These are phyloP conservation scores for Actinostola sp. DNA, from an alignment of 92 coral and sea anemone species.

Conservation along the genomic window DNA sequence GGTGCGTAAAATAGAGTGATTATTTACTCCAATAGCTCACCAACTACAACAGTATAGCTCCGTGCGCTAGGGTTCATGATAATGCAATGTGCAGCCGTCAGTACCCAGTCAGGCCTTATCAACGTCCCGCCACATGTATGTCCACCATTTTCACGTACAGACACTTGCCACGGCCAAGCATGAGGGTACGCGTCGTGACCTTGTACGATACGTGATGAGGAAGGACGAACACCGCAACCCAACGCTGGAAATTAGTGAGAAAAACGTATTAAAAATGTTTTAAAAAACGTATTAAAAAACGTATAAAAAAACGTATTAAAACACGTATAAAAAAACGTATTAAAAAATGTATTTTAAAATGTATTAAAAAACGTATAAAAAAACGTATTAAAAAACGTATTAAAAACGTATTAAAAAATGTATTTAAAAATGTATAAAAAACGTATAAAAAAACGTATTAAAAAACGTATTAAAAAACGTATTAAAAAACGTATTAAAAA, in stretches of 20 bases:
- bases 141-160: constrained; percentile 26
- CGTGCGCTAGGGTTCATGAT: constrained; percentile 22
- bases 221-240: constrained; percentile 1
- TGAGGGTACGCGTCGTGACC: constrained; percentile 33
- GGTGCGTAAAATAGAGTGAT: neutral
- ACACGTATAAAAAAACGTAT: neutral
- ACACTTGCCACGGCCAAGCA: constrained; percentile 48
- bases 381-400: neutral
- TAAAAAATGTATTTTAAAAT: neutral
- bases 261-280: neutral
- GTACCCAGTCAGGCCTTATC: constrained; percentile 30
- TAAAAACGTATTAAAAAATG: neutral
- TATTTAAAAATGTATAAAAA: neutral
- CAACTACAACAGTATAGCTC: constrained; percentile 30
- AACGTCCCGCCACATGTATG: constrained; percentile 37
- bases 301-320: neutral
- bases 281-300: neutral
- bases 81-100: constrained; percentile 38
- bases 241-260: neutral
- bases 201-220: constrained; percentile 19
- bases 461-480: neutral
- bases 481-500: neutral
- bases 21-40: constrained; percentile 1
- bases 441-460: neutral
- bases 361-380: neutral